Percentiles rank a stretch among this genome's conserved stretches.
phyloP scores from a whole-genome alignment of 2,888 invertebrate genomes.

The Lamproptera curius region DNA sequence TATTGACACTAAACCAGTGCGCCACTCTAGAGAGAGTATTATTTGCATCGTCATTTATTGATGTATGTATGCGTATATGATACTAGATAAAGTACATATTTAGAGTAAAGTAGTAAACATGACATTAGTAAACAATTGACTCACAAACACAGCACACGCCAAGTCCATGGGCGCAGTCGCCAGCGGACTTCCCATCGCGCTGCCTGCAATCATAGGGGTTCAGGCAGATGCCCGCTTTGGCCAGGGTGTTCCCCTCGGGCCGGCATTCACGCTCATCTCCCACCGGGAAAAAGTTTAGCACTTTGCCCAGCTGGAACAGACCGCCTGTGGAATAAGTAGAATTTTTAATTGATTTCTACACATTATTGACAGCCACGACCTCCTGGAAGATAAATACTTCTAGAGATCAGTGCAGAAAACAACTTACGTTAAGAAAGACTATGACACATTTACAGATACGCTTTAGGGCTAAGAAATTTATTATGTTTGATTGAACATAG shows the following conservation, averaged over 20 bases:
- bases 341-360: too few species aligned
- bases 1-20: too few species aligned
- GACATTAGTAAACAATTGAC: conserved; percentile 47
- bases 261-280: conserved; percentile 89
- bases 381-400: too few species aligned
- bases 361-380: too few species aligned
- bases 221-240: conserved; percentile 86
- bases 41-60: too few species aligned
- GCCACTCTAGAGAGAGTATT: too few species aligned
- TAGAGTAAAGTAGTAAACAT: not conserved
- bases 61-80: not conserved
- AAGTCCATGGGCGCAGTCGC: conserved; percentile 89
- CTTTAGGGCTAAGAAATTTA: too few species aligned
- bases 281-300: conserved; percentile 90
- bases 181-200: conserved; percentile 82
- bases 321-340: conserved; percentile 39
- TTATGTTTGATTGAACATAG: too few species aligned
- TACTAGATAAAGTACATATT: not conserved
- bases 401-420: too few species aligned
- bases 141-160: conserved; percentile 92
- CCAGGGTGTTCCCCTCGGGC: conserved; percentile 83
- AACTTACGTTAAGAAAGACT: too few species aligned
- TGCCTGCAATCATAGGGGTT: conserved; percentile 91
- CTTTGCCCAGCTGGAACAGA: conserved; percentile 67
- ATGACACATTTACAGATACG: too few species aligned